Conservation (phyloP, 2,113 vertebrate genomes). For the Oncorhynchus tshawytscha region DNA sequence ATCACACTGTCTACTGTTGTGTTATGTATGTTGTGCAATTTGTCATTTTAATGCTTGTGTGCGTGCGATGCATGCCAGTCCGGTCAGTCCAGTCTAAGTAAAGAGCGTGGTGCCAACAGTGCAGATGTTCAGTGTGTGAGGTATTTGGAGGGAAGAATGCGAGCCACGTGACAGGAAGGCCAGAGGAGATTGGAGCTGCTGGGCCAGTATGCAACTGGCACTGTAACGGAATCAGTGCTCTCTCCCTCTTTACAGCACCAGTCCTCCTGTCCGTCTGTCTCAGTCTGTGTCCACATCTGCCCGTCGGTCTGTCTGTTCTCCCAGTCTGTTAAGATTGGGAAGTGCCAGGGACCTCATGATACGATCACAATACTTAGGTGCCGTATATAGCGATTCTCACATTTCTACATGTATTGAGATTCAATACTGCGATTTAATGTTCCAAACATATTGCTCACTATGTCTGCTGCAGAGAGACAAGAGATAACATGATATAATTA, state of each 20-base stretch:
- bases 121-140: constrained; percentile 42
- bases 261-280: constrained; percentile 1
- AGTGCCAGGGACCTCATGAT: too few species aligned
- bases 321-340: not conserved
- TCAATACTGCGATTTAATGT: too few species aligned
- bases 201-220: not conserved
- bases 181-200: constrained; percentile 25
- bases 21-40: too few species aligned
- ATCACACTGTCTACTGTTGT: too few species aligned
- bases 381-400: too few species aligned
- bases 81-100: not conserved
- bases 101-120: constrained; percentile 9
- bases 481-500: too few species aligned
- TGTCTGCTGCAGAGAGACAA: too few species aligned
- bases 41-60: not conserved
- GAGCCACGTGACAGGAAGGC: constrained; percentile 14
- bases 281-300: not conserved
- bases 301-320: constrained; percentile 5
- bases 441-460: too few species aligned
- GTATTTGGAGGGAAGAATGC: constrained; percentile 51
- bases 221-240: not conserved
- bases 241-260: not conserved
- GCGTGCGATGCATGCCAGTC: not conserved
- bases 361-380: too few species aligned
- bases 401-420: too few species aligned